Conservation (phyloP, 2,113 vertebrate genomes). For the Prionailurus bengalensis region DNA sequence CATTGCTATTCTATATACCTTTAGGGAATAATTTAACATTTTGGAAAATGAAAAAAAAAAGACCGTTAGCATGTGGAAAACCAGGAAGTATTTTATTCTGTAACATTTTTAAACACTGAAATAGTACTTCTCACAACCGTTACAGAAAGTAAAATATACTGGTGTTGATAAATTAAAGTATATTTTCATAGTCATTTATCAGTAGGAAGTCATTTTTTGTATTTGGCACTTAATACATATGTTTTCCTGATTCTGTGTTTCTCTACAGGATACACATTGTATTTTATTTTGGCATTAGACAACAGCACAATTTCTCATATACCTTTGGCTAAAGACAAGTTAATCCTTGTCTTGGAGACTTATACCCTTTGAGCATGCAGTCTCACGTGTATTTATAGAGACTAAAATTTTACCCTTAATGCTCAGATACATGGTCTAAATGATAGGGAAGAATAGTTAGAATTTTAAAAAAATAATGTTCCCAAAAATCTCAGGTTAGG, state of each 20-base stretch:
- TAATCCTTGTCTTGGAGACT: not conserved
- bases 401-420: not conserved
- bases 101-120: slow-evolving; percentile 5
- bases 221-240: not conserved
- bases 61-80: not conserved
- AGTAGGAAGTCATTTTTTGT: not conserved
- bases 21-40: slow-evolving; percentile 20
- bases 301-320: not conserved
- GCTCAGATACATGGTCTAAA: not conserved
- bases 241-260: not conserved
- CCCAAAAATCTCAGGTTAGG: not conserved
- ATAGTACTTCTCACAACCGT: not conserved
- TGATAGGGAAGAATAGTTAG: not conserved
- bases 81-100: not conserved
- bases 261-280: not conserved
- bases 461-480: not conserved
- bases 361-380: not conserved
- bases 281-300: not conserved
- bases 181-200: not conserved
- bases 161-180: not conserved
- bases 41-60: not conserved
- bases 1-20: not conserved
- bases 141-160: not conserved
- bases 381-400: not conserved
- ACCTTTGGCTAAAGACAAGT: not conserved